A percentile compares a stretch with the other conserved stretches of the same genome.
Evolutionary conservation across 2,113 vertebrate species (phyloP).

Genomic region (Perca fluviatilis): DNA sequence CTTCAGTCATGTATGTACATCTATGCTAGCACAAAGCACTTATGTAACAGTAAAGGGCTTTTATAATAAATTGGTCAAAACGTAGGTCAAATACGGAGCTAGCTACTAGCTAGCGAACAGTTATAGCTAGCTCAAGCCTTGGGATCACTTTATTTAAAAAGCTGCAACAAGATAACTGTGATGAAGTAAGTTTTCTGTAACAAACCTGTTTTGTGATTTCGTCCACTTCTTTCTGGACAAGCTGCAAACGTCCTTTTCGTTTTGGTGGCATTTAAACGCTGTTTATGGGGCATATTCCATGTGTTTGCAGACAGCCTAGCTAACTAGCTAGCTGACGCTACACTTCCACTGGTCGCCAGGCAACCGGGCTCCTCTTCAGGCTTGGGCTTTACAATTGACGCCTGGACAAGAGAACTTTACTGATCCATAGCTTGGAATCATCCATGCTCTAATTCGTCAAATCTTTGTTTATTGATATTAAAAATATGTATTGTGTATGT

Average conservation of each 20-base stretch:
- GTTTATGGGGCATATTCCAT: background rate
- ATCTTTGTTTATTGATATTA: no score
- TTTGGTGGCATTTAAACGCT: slow-evolving; percentile 74
- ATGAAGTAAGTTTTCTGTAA: background rate
- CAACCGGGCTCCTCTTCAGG: slow-evolving; percentile 47
- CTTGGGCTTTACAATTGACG: background rate
- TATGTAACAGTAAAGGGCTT: background rate
- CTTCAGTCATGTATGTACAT: background rate
- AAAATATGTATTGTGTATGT: background rate
- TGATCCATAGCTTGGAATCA: no score
- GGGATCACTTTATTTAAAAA: background rate
- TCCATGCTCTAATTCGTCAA: no score
- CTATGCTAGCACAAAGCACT: background rate
- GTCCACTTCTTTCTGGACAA: slow-evolving; percentile 77
- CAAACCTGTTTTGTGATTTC: slow-evolving; percentile 75
- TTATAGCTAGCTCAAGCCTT: background rate
- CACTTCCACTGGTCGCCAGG: slow-evolving; percentile 64
- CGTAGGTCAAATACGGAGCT: background rate
- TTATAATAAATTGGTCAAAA: background rate
- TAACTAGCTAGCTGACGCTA: slow-evolving; percentile 18
- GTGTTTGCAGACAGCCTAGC: background rate
- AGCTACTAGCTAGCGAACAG: background rate
- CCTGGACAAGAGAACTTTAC: background rate
- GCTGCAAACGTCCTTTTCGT: slow-evolving; percentile 78
- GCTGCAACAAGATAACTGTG: no score